A percentile compares a stretch with the other conserved stretches of the same genome.
Evolutionary conservation across 2,797 vertebrate genomes (phyloP).

Genomic region (Tolypeutes matacus): DNA sequence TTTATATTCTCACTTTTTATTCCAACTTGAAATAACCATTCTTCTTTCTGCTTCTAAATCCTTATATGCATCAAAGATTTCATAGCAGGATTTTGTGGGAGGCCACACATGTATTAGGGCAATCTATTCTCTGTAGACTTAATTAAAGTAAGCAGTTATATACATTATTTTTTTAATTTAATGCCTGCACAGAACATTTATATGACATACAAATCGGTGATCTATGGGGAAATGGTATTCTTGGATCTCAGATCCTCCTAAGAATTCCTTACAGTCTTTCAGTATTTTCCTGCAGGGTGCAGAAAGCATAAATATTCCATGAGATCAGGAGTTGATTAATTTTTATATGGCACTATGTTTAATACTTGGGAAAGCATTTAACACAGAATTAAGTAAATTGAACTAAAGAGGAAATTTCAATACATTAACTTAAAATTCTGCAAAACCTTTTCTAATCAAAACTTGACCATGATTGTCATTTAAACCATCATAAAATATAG

Average conservation of each 20-base stretch:
- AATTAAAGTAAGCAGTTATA: not conserved
- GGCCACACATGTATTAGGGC: not conserved
- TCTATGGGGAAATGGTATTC: slow-evolving; percentile 28
- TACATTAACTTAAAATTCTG: not conserved
- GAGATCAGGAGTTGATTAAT: not conserved
- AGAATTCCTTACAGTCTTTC: not conserved
- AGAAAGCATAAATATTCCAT: not conserved
- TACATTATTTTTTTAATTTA: not conserved
- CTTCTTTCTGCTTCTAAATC: not conserved
- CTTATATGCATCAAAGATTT: not conserved
- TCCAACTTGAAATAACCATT: not conserved
- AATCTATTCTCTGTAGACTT: not conserved
- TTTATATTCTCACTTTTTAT: not conserved
- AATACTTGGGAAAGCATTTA: not conserved
- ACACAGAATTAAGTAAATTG: not conserved
- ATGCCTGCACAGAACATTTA: not conserved
- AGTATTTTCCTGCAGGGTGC: not conserved
- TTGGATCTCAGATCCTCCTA: not conserved
- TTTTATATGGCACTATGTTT: not conserved
- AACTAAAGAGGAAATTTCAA: no score
- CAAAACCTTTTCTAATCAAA: not conserved
- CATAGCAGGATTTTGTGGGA: not conserved
- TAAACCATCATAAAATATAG: not conserved
- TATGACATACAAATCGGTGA: not conserved
- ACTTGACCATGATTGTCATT: not conserved